These are phyloP conservation scores for Coptotermes formosanus DNA, from an alignment of 1,140 invertebrate species.

Conservation along the genomic window DNA sequence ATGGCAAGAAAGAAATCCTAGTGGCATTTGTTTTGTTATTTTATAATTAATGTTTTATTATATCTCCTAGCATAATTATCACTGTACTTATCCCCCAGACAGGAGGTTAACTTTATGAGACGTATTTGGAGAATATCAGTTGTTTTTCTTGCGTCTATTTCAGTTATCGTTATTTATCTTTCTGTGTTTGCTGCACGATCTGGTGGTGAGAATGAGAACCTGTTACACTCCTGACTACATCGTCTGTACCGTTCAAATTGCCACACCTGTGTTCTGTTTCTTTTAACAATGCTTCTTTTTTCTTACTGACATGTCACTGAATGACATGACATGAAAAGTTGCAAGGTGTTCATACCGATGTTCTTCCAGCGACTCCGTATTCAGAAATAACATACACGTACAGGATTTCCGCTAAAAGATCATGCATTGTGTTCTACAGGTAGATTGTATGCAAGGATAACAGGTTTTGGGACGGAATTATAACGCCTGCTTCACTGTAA, in stretches of 20 bases:
- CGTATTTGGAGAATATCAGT: no score
- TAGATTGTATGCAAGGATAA: no score
- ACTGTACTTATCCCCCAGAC: no score
- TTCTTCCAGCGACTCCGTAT: not conserved
- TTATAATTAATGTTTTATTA: no score
- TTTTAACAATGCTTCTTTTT: not conserved
- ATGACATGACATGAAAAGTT: not conserved
- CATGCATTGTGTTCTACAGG: no score
- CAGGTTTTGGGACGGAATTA: no score
- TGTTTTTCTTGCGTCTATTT: not conserved
- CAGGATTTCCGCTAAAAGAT: not conserved
- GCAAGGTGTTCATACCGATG: no score
- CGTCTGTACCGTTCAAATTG: not conserved
- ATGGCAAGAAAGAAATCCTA: no score
- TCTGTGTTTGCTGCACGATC: not conserved
- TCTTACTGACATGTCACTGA: not conserved
- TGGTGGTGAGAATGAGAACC: not conserved
- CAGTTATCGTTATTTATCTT: not conserved
- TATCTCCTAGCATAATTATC: no score
- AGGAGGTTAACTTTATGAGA: no score
- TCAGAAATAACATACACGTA: not conserved
- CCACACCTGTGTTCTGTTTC: not conserved
- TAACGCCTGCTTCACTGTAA: no score
- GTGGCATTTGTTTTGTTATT: no score
- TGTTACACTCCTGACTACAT: not conserved